Evolutionary conservation across 2,113 vertebrate genomes (phyloP).

Genomic region (Hemibagrus wyckioides): DNA sequence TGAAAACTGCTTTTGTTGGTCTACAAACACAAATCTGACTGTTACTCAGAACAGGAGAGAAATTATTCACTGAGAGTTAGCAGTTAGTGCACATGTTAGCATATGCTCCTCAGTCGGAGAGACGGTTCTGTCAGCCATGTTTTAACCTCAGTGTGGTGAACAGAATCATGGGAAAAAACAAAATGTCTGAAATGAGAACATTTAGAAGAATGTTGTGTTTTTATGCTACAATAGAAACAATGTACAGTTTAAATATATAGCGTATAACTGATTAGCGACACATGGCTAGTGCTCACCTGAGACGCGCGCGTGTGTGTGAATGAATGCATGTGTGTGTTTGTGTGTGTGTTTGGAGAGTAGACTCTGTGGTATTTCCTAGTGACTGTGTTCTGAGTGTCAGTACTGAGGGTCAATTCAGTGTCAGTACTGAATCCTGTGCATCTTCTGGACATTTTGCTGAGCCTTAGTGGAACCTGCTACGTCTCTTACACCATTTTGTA

Average conservation of each 20-base stretch:
- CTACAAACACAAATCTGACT: neutral
- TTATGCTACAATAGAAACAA: neutral
- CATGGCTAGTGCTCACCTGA: neutral
- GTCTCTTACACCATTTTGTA: neutral
- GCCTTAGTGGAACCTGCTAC: neutral
- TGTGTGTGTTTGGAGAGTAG: neutral
- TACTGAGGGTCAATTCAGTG: no score
- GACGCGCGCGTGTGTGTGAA: slow-evolving; percentile 1
- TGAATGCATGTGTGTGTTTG: slow-evolving; percentile 17
- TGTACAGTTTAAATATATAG: neutral
- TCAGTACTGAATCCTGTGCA: slow-evolving; percentile 51
- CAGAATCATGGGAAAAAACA: neutral
- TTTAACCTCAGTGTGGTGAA: neutral
- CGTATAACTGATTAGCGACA: neutral
- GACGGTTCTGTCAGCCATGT: slow-evolving; percentile 3
- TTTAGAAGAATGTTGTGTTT: neutral
- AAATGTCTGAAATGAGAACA: neutral
- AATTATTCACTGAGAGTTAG: neutral
- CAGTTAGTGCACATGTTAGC: neutral
- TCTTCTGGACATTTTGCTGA: slow-evolving; percentile 42
- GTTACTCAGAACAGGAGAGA: neutral
- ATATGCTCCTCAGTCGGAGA: neutral
- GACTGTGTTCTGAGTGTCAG: slow-evolving; percentile 38
- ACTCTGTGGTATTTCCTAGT: slow-evolving; percentile 45
- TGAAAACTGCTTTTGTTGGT: neutral